phyloP scores from a whole-genome alignment of 2,888 invertebrate genomes.

The Cantharis lateralis region DNA sequence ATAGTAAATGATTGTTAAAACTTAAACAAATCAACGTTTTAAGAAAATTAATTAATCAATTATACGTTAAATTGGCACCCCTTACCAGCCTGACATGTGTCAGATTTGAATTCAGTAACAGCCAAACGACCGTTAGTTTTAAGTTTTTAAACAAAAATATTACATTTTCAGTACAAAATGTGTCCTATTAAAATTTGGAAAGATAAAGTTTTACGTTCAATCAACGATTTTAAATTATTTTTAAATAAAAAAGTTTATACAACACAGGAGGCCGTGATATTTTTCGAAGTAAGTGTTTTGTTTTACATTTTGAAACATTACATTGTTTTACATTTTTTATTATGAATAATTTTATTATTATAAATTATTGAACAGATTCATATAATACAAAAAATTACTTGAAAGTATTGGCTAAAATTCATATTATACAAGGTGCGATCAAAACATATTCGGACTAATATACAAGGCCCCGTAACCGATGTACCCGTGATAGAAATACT shows the following conservation, averaged over 20 bases:
- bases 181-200: background rate
- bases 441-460: too few species aligned
- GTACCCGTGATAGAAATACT: too few species aligned
- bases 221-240: background rate
- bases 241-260: background rate
- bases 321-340: background rate
- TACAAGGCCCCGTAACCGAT: too few species aligned
- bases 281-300: constrained; percentile 1
- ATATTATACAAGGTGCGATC: too few species aligned
- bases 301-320: too few species aligned
- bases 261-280: background rate
- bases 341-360: background rate
- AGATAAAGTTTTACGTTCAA: background rate
- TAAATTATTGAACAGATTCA: too few species aligned
- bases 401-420: too few species aligned
- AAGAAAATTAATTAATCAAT: background rate
- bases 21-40: background rate
- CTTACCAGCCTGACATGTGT: background rate
- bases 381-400: too few species aligned
- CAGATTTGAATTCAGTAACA: background rate
- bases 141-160: background rate
- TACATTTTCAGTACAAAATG: background rate
- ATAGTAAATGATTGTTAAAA: background rate
- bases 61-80: background rate
- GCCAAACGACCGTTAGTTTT: background rate